phyloP scores from a whole-genome alignment of 2,113 vertebrate species.

The Leucosticte australis region DNA sequence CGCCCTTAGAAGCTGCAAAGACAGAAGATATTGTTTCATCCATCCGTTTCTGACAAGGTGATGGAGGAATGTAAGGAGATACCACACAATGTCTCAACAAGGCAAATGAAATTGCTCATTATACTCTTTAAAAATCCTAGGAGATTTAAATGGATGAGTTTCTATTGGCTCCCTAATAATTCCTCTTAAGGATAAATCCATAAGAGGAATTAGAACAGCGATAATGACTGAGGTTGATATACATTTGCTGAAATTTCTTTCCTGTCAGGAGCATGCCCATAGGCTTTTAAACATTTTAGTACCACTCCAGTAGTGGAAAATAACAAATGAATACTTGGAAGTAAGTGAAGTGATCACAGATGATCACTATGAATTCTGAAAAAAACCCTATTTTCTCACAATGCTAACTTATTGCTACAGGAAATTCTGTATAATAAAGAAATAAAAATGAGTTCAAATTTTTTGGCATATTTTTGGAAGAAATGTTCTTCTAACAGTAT shows the following conservation, averaged over 20 bases:
- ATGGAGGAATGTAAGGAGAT: background rate
- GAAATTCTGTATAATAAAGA: background rate
- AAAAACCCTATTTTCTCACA: background rate
- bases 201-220: background rate
- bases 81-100: background rate
- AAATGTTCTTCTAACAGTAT: background rate
- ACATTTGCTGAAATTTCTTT: background rate
- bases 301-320: background rate
- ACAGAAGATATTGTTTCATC: background rate
- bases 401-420: background rate
- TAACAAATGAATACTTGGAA: background rate
- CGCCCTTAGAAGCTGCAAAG: background rate
- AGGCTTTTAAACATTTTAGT: constrained; percentile 9
- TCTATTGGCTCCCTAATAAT: background rate
- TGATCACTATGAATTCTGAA: background rate
- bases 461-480: background rate
- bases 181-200: background rate
- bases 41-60: background rate
- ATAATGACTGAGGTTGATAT: background rate
- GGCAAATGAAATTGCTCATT: background rate
- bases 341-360: background rate
- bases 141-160: background rate
- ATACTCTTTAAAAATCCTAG: background rate
- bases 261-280: background rate
- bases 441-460: background rate